Base-by-base conservation (phyloP, 1,140 invertebrate species). In the Drosophila pseudoananassae region DNA sequence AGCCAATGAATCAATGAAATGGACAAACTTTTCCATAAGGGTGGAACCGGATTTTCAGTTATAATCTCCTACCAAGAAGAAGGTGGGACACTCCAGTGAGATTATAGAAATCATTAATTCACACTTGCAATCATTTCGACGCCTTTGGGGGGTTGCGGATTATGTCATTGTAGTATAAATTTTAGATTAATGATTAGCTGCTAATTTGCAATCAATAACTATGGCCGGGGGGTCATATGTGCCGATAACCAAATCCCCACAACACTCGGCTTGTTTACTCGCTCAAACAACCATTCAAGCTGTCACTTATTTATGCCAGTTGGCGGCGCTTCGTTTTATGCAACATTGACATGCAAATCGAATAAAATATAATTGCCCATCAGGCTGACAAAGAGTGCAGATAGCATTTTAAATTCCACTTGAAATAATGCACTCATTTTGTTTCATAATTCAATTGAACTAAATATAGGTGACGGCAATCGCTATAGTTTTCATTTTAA, bases 291-390 rank as follows among this genome's bases (percentile, higher is more conserved):
- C 64, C 36, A 80, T 56, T 58, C 56, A 23, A 68, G 51, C 78
- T 83, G 76, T 76, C 72, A 76, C 76, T 84, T 75, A 57, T 81
- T 63, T 82, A 57, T 80, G 71, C 58, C 77, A 81, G 70, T 80
- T 78, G 76, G 53, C 57, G 76, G 56, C 59, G 63, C 55, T 76
- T 49, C 47, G 55, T 55, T 61, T 84, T 85, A 84, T 84, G 77
- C 82, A 87, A 59, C 46, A 59, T 64, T 82, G 71, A 85, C 82
- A 85, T 85, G 82, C 82, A 85, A 79, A 76, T 61, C 69, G 61
- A 74, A 64, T 64, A 75, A 65, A 74, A 75, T 75, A 76, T 76
- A 76, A 76, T 76, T 59, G 61, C 54, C 64, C 61, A 76, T 68
- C 73, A 68, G 66, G 25, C 10, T 31, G 17, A 47, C 15, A 47